Evolutionary conservation across 2,113 vertebrate species (phyloP), one percentile per base, ranked within the genome.

Genomic region (Leptocoma aspasia): DNA sequence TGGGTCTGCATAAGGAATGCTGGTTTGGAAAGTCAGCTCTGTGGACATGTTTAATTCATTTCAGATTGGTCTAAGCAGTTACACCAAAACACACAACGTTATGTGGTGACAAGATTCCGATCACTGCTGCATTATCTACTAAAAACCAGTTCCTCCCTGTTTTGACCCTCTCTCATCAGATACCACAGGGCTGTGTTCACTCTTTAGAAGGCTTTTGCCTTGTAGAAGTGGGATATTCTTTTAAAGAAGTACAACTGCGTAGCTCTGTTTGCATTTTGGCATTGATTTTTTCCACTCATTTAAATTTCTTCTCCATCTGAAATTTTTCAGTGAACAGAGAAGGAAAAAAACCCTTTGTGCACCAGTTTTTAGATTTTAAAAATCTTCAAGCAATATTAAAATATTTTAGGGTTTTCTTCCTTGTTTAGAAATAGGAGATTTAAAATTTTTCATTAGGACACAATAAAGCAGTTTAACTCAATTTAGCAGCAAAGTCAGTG

Each of bases 401-500:
- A 63, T 61, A 88, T 78, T 89, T 44, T 26, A 18, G 4, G 1
- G 0, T 1, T n/a, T 92, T 78, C 75, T 88, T 27, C 6, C 65
- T 85, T 73, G 12, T 91, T 82, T 63, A 49, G 66, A 37, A 59
- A 81, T 41, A 79, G 86, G 56, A 94, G 15, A 83, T 70, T 65
- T 95, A 44, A 88, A 96, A 95, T 92, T 95, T 69, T 47, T 83
- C 57, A 66, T 96, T 94, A 89, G 33, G 37, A 70, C 35, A 63
- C 11, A 79, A 45, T 79, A 65, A 89, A 82, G 89, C 71, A 71
- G 79, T 96, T 97, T 96, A 97, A 96, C 97, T 97, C 92, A 73
- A 95, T 96, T 97, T 83, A 96, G 95, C 92, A 79, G 73, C 4
- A 12, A 96, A 97, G 64, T 87, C 96, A 87, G 78, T 96, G 96